Evolutionary conservation across 2,113 vertebrate genomes (phyloP), one percentile per base, ranked within the genome.

Genomic region (Probosciger aterrimus): DNA sequence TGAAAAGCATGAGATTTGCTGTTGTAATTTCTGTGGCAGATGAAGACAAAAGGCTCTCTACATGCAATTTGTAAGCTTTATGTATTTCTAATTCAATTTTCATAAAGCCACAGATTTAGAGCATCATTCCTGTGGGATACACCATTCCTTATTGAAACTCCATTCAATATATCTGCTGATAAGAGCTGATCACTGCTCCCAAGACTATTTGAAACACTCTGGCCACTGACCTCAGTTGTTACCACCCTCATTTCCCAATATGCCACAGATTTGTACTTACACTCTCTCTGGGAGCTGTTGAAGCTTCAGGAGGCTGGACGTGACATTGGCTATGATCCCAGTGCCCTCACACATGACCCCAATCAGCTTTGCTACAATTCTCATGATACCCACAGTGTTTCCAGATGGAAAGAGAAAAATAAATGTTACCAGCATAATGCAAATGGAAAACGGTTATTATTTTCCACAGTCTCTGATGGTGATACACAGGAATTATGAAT

Each of bases 241-340:
- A 76, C 91, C 94, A 95, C 77, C 79, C 77, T 92, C 82, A 39
- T 95, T 90, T 91, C 94, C 95, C 94, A 86, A 31, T 73, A 88
- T 84, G 95, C 77, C 64, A 57, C 88, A 88, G 92, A 97, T 97
- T 97, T 97, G 97, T 96, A 92, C 86, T 95, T 94, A 97, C 96
- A 96, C 91, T 76, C 95, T 97, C 96, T 82, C 92, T 94, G 96
- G 96, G 97, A 96, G 93, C 87, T 96, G 92, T 41, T 67, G 85
- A 13, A 85, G 94, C 93, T 92, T 82, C 69, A 60, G 86, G 86
- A 93, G 95, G 84, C 90, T 97, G 96, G 95, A 86, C 10, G 37
- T 97, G 97, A 96, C 97, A 93, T 95, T 98, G 97, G 96, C 95
- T 96, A 79, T 97, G 97, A 97, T 97, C 97, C 95, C 89, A 81